Conservation (phyloP, 64 coral and sea anemone species). For the Cladopsammia gracilis region DNA sequence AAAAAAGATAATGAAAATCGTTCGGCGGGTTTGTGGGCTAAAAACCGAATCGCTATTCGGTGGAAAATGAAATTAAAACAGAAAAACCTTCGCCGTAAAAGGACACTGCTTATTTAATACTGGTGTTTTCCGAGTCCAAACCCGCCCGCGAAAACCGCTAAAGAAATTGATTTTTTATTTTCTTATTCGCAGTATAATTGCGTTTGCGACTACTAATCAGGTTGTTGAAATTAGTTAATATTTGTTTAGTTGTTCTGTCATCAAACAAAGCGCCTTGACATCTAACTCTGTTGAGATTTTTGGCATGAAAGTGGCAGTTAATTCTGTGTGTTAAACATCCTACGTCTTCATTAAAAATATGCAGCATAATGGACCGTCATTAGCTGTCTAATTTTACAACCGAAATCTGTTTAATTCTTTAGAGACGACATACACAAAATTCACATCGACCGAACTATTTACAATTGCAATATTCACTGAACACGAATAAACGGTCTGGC, state of each 20-base stretch:
- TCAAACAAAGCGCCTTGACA: conserved; percentile 1
- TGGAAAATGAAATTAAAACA: too few species aligned
- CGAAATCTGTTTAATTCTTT: not conserved
- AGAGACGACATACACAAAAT: not conserved
- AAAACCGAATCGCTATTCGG: too few species aligned
- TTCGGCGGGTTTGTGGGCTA: too few species aligned
- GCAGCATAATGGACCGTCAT: not conserved
- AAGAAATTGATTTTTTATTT: not conserved
- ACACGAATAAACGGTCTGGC: too few species aligned
- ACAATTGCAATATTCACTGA: not conserved
- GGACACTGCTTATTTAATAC: too few species aligned
- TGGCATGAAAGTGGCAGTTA: conserved; percentile 3
- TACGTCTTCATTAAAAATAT: not conserved
- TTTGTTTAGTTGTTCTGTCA: conserved; percentile 30
- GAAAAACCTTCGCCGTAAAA: too few species aligned
- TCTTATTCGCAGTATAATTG: not conserved
- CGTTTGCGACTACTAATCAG: not conserved
- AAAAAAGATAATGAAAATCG: too few species aligned
- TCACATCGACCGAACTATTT: not conserved
- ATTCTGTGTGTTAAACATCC: not conserved
- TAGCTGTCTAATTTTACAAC: not conserved
- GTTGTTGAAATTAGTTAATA: conserved; percentile 16
- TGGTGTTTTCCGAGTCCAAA: not conserved
- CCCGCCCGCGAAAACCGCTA: not conserved
- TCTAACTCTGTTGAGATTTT: not conserved